Percentiles rank a stretch among this genome's conserved stretches.
Conservation (phyloP, 2,113 vertebrate genomes). For the Saguinus imperator region DNA sequence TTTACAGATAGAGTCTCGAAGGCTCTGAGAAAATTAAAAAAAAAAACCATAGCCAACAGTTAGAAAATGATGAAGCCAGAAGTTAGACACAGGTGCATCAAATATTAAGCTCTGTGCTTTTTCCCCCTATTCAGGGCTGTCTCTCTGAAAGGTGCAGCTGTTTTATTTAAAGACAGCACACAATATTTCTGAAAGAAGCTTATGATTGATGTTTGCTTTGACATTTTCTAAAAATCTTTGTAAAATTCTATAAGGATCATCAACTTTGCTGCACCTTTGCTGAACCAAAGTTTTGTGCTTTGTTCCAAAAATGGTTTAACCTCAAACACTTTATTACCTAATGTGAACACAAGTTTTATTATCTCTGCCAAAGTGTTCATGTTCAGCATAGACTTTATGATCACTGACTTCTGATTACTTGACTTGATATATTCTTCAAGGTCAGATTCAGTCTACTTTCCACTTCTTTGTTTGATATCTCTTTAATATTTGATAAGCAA, state of each 20-base stretch:
- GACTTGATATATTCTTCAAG: constrained; percentile 38
- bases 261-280: constrained; percentile 47
- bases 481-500: constrained; percentile 59
- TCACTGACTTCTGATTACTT: not conserved
- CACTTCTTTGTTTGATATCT: constrained; percentile 38
- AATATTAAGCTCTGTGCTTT: not conserved
- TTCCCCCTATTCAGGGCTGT: too few relatives aligned
- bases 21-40: not conserved
- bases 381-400: not conserved
- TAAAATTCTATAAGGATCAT: constrained; percentile 52
- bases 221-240: constrained; percentile 68
- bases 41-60: not conserved
- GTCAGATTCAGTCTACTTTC: not conserved
- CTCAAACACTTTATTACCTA: constrained; percentile 50
- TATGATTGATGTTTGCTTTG: constrained; percentile 46
- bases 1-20: not conserved
- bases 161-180: not conserved
- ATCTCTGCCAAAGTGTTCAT: constrained; percentile 27
- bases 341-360: constrained; percentile 54
- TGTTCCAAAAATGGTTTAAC: constrained; percentile 42
- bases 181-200: constrained; percentile 34
- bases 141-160: not conserved
- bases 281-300: constrained; percentile 17
- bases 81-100: not conserved
- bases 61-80: not conserved